These are phyloP conservation scores for Rachycentron canadum DNA, from an alignment of 2,797 vertebrate species.

Conservation along the genomic window DNA sequence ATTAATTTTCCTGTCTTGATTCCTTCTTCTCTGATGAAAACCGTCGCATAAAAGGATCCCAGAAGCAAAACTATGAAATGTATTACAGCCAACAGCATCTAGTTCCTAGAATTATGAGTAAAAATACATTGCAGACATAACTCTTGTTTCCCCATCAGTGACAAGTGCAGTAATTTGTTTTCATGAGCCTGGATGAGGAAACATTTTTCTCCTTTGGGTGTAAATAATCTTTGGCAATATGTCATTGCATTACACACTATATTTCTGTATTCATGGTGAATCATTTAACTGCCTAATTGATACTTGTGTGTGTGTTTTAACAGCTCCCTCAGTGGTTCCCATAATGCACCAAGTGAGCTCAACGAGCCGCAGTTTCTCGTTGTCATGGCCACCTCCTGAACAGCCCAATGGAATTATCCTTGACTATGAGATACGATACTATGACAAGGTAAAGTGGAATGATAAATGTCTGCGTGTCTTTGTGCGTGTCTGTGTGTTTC, in stretches of 20 bases:
- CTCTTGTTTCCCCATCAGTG: slow-evolving; percentile 65
- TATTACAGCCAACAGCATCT: slow-evolving; percentile 46
- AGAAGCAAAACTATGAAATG: slow-evolving; percentile 43
- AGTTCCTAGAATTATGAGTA: slow-evolving; percentile 53
- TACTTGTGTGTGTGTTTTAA: slow-evolving; percentile 40
- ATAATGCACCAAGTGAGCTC: slow-evolving; percentile 98
- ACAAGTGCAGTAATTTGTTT: slow-evolving; percentile 72
- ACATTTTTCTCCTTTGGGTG: slow-evolving; percentile 57
- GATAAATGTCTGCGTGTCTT: slow-evolving; percentile 56
- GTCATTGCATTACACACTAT: slow-evolving; percentile 47
- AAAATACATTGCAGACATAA: slow-evolving; percentile 61
- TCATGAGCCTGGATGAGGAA: slow-evolving; percentile 57
- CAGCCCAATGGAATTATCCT: slow-evolving; percentile 97
- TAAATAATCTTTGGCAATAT: slow-evolving; percentile 64
- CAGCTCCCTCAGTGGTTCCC: slow-evolving; percentile 94
- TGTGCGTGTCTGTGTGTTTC: slow-evolving; percentile 17
- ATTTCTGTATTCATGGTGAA: slow-evolving; percentile 64
- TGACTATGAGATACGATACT: slow-evolving; percentile 95
- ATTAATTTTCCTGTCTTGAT: slow-evolving; percentile 28
- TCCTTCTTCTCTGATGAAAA: slow-evolving; percentile 51
- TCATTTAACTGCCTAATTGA: slow-evolving; percentile 60
- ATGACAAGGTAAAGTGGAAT: slow-evolving; percentile 91
- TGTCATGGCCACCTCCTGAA: slow-evolving; percentile 96
- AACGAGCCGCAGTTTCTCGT: slow-evolving; percentile 94
- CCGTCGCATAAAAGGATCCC: slow-evolving; percentile 50